Conservation (phyloP, 1,140 invertebrate species). For the Argopecten irradians region DNA sequence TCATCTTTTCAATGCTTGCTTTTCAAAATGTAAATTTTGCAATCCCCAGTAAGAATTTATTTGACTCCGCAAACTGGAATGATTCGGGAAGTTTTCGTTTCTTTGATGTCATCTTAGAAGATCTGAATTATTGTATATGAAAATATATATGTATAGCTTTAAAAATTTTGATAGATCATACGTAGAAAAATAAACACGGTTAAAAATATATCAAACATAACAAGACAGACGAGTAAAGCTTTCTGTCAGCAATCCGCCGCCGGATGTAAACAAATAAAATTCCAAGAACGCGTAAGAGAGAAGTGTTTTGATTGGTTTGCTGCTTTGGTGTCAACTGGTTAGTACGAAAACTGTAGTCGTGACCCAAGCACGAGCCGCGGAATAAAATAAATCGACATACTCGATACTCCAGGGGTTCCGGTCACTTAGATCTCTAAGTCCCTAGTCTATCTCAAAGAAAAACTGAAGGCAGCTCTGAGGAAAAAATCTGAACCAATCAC, state of each 20-base stretch:
- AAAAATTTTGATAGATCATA: background rate
- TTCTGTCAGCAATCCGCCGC: background rate
- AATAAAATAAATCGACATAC: too few relatives aligned
- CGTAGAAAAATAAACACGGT: background rate
- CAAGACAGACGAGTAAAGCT: background rate
- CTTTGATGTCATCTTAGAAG: conserved; percentile 25
- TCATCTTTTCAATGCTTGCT: conserved; percentile 73
- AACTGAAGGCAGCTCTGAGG: too few relatives aligned
- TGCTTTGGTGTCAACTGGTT: background rate
- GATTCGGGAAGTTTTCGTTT: conserved; percentile 33
- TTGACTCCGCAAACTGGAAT: background rate
- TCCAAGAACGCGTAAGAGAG: background rate
- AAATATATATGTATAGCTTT: conserved; percentile 9
- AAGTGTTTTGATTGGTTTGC: background rate
- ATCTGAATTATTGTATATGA: background rate
- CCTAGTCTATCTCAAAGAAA: too few relatives aligned
- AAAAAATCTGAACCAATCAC: too few relatives aligned
- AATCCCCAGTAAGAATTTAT: conserved; percentile 48
- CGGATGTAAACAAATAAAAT: background rate
- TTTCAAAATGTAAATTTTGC: conserved; percentile 65
- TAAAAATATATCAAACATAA: background rate
- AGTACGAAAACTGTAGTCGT: too few relatives aligned
- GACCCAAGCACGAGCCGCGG: too few relatives aligned
- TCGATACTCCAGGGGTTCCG: too few relatives aligned
- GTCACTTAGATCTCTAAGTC: too few relatives aligned